Evolutionary conservation across 2,113 vertebrate species (phyloP), one percentile per base, ranked within the genome.

Genomic region (Callaeas wilsoni): DNA sequence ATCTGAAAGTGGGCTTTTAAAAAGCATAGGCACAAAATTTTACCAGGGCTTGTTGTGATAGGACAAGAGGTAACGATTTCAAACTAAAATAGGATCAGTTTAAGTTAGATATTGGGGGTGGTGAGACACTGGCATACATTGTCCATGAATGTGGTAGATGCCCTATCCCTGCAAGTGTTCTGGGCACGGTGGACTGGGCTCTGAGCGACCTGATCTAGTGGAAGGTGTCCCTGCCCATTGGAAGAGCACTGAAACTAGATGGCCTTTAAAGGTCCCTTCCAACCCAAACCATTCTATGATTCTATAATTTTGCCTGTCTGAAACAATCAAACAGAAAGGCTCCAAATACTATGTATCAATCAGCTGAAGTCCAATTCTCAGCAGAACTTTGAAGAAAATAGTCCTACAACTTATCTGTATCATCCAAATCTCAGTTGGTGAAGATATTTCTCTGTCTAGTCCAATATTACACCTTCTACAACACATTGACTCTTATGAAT

Each of bases 241-340:
- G 33, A 59, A 64, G 13, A 29, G 4, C 0, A 0, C 23, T 81
- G 44, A 12, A 74, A n/a, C 8, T n/a, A 37, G 6, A 74, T 21
- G 19, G 17, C 3, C 8, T 57, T 59, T 52, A 33, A 33, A 74
- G 4, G 10, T 21, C 15, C 5, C 16, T 59, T 65, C 16, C 52
- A 65, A 59, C 27, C 7, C 37, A 81, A 81, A 59, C 4, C 18
- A 57, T 73, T 42, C 30, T 27, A 29, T 64, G 22, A 27, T 27
- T 57, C 52, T 44, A 7, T 59, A 23, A n/a, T 15, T 75, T 46
- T 69, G 9, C 21, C 10, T 49, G 10, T 41, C 29, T 74, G 49
- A 82, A 73, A 70, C 4, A 74, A 74, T 37, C 9, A 46, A 79
- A 46, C 10, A 53, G 42, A 49, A 73, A 18, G 1, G 7, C 6